Percentiles rank a stretch among this genome's conserved stretches.
These are phyloP conservation scores for Tachycineta bicolor DNA, from an alignment of 2,113 vertebrate species.

Conservation along the genomic window DNA sequence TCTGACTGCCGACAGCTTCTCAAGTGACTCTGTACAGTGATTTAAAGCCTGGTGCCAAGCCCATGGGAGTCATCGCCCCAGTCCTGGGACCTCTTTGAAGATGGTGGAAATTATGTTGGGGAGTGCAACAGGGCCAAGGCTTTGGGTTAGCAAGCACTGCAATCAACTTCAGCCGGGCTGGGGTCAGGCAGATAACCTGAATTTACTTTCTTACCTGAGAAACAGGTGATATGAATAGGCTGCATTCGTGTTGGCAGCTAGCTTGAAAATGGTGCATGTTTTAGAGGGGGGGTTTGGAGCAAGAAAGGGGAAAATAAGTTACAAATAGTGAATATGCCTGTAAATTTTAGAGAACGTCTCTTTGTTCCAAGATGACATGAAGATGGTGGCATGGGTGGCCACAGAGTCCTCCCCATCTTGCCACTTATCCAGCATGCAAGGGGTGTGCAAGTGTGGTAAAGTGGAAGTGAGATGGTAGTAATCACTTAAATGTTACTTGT, in stretches of 20 bases:
- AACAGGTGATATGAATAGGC: neutral
- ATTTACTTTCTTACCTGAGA: neutral
- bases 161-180: neutral
- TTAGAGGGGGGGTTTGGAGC: neutral
- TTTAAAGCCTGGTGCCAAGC: constrained; percentile 35
- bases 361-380: neutral
- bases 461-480: neutral
- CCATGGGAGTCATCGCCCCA: accelerated
- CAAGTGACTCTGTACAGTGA: constrained; percentile 27
- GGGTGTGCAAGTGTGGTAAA: neutral
- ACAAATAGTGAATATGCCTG: neutral
- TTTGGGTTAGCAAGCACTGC: neutral
- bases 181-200: neutral
- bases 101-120: neutral
- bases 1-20: constrained; percentile 65
- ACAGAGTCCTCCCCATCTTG: neutral
- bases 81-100: neutral
- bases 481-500: neutral
- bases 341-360: neutral
- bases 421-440: accelerated
- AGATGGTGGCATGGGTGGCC: neutral
- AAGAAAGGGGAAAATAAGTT: neutral
- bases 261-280: neutral
- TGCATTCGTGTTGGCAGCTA: neutral
- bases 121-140: neutral